Conservation (phyloP, 2,113 vertebrate species). For the Silurus asotus region DNA sequence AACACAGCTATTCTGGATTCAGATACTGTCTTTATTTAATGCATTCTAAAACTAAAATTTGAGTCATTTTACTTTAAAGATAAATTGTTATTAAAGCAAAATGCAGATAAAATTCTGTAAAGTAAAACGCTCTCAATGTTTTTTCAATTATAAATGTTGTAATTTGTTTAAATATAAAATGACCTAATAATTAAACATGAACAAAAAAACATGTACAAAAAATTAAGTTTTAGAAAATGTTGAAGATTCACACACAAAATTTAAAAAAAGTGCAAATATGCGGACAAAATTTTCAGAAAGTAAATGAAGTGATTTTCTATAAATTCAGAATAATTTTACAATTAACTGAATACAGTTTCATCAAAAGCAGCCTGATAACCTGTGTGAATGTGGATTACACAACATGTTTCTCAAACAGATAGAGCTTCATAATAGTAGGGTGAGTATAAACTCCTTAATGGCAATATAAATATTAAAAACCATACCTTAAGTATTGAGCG, state of each 20-base stretch:
- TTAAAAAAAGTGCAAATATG: not conserved
- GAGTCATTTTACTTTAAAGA: not conserved
- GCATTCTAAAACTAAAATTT: not conserved
- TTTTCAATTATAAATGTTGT: too few relatives aligned
- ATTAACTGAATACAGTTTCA: not conserved
- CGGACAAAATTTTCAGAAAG: not conserved
- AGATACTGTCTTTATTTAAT: not conserved
- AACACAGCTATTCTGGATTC: not conserved
- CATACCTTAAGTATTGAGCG: slow-evolving; percentile 90
- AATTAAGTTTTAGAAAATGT: not conserved
- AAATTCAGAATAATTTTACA: not conserved
- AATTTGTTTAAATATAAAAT: not conserved
- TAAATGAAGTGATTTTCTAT: not conserved
- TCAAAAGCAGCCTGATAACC: not conserved
- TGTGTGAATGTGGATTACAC: not conserved
- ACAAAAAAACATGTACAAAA: not conserved
- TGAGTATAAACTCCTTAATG: not conserved
- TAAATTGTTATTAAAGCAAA: not conserved
- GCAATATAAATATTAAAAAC: not conserved
- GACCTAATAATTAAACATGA: not conserved
- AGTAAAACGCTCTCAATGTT: too few relatives aligned
- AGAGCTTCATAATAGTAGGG: not conserved
- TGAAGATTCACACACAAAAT: not conserved
- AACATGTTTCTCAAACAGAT: not conserved
- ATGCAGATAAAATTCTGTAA: not conserved